phyloP scores from a whole-genome alignment of 2,888 invertebrate genomes.

The Eilema caniola region DNA sequence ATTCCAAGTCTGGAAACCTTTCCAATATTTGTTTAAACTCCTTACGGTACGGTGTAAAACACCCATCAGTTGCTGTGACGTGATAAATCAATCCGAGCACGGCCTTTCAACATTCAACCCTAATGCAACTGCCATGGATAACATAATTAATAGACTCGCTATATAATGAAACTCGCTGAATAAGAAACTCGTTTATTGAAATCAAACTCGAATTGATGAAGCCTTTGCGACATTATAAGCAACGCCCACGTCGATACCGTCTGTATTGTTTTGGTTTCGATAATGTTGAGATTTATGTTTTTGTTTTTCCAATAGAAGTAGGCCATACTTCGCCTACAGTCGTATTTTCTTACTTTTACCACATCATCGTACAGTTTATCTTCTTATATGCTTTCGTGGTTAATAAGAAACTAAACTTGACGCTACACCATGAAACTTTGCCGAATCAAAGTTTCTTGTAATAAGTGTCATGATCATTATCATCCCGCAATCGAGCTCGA shows the following conservation, averaged over 20 bases:
- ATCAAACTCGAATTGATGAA: constrained; percentile 75
- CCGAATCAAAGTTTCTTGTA: neutral
- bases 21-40: constrained; percentile 8
- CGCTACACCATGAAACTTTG: neutral
- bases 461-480: too few relatives aligned
- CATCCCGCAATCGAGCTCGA: too few relatives aligned
- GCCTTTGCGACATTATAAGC: constrained; percentile 16
- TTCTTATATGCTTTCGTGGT: neutral
- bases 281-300: neutral
- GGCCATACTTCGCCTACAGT: too few relatives aligned
- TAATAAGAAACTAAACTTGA: neutral
- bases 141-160: constrained; percentile 74
- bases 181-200: constrained; percentile 77
- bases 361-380: too few relatives aligned
- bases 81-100: constrained; percentile 70
- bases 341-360: neutral
- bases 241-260: neutral
- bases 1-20: neutral
- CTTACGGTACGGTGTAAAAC: constrained; percentile 37
- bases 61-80: constrained; percentile 45
- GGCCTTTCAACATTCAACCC: constrained; percentile 64
- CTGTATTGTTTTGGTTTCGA: neutral
- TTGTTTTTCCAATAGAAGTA: too few relatives aligned
- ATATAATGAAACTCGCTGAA: constrained; percentile 74
- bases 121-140: constrained; percentile 72